Conservation (phyloP, 2,113 vertebrate genomes). For the Percina caprodes region DNA sequence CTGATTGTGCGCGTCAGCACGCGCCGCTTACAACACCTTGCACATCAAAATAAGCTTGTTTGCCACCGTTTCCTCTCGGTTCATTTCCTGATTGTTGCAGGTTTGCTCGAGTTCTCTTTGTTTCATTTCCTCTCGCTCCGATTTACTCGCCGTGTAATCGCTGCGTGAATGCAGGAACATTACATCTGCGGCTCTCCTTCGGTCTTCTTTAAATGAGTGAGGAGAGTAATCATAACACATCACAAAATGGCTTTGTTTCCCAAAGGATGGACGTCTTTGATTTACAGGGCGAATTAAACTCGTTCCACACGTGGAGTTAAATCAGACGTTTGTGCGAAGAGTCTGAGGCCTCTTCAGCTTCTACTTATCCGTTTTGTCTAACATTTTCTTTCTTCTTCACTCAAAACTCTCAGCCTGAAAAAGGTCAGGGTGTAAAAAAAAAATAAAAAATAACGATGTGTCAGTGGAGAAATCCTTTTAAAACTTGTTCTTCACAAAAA, state of each 20-base stretch:
- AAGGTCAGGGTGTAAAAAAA: not conserved
- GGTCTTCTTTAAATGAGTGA: not conserved
- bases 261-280: not conserved
- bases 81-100: conserved; percentile 37
- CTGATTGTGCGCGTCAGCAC: conserved; percentile 15
- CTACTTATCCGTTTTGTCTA: conserved; percentile 7
- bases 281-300: not conserved
- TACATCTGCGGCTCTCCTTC: not conserved
- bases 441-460: no score
- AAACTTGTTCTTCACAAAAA: not conserved
- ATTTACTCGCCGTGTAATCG: not conserved
- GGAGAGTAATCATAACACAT: not conserved
- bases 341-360: not conserved
- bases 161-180: not conserved
- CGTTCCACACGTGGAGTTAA: not conserved
- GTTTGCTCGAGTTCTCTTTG: not conserved
- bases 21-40: not conserved
- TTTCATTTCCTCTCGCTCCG: conserved; percentile 32
- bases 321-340: not conserved
- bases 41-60: conserved; percentile 26
- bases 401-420: not conserved
- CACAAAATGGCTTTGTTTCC: fast-evolving
- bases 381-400: not conserved
- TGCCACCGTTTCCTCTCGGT: not conserved
- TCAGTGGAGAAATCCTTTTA: not conserved